Evolutionary conservation across 2,888 invertebrate species (phyloP).

Genomic region (Hypselothyrea guttata): DNA sequence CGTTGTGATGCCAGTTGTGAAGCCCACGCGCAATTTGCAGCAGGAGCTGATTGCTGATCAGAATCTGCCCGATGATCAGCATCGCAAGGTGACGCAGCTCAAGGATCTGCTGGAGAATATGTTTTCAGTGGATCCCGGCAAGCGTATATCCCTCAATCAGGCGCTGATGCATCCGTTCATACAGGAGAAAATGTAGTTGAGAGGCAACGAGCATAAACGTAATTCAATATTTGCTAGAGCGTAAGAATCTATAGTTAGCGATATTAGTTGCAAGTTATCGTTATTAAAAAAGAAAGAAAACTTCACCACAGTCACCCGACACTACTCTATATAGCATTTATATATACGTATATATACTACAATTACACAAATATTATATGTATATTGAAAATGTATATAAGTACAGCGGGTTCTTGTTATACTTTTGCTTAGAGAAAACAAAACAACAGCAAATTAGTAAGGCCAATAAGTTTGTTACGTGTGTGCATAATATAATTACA

Average conservation of each 20-base stretch:
- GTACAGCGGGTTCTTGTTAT: conserved; percentile 45
- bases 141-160: conserved; percentile 96
- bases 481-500: conserved; percentile 27
- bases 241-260: conserved; percentile 57
- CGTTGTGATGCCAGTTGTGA: conserved; percentile 96
- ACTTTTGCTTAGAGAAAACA: conserved; percentile 14
- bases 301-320: conserved; percentile 31
- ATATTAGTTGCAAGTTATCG: conserved; percentile 51
- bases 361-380: conserved; percentile 20
- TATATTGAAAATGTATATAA: conserved; percentile 42
- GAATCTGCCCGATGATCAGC: conserved; percentile 92
- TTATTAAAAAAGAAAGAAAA: conserved; percentile 33
- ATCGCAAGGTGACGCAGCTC: conserved; percentile 94
- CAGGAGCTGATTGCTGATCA: conserved; percentile 94
- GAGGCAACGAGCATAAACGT: conserved; percentile 51
- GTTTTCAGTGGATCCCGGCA: conserved; percentile 94
- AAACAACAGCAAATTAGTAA: conserved; percentile 16
- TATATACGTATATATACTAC: conserved; percentile 17
- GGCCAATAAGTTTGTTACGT: conserved; percentile 41
- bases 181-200: conserved; percentile 91
- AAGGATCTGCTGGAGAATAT: conserved; percentile 96
- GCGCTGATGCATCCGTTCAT: conserved; percentile 97
- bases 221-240: conserved; percentile 61
- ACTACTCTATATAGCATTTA: no score
- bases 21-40: conserved; percentile 92